Percentiles rank a stretch among this genome's conserved stretches.
Conservation (phyloP, 2,797 vertebrate genomes). For the Antrozous pallidus region DNA sequence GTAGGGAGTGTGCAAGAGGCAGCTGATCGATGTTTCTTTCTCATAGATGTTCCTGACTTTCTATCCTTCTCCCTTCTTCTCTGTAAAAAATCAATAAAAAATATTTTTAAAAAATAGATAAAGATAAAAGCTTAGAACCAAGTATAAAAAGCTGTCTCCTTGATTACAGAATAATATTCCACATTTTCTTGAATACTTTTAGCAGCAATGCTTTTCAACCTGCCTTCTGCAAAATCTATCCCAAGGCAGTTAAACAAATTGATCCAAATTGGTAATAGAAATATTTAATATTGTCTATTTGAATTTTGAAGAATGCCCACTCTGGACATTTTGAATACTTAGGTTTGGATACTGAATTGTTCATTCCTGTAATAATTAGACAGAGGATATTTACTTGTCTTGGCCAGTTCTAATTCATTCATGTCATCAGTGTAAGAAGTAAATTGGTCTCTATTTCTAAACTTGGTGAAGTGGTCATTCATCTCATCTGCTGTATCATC, state of each 20-base stretch:
- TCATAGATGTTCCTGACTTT: no score
- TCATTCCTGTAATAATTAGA: neutral
- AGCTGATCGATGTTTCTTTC: no score
- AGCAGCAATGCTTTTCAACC: neutral
- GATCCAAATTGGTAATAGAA: neutral
- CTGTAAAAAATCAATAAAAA: no score
- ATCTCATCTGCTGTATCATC: neutral
- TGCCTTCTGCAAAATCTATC: neutral
- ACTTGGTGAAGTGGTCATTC: neutral
- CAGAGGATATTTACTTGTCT: neutral
- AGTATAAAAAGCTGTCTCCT: neutral
- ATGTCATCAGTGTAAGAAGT: neutral
- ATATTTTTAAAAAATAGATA: no score
- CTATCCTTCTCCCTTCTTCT: no score
- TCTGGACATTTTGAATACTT: neutral
- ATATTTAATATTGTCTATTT: slow-evolving; percentile 5
- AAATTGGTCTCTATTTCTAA: neutral
- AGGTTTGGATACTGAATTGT: neutral
- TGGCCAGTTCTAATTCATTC: neutral
- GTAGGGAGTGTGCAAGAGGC: no score
- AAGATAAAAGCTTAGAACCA: no score
- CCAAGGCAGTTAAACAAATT: neutral
- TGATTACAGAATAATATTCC: neutral
- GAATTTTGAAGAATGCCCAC: neutral
- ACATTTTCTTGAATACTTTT: neutral